Evolutionary conservation across 2,888 invertebrate genomes (phyloP).

Genomic region (Neelides folsomi): DNA sequence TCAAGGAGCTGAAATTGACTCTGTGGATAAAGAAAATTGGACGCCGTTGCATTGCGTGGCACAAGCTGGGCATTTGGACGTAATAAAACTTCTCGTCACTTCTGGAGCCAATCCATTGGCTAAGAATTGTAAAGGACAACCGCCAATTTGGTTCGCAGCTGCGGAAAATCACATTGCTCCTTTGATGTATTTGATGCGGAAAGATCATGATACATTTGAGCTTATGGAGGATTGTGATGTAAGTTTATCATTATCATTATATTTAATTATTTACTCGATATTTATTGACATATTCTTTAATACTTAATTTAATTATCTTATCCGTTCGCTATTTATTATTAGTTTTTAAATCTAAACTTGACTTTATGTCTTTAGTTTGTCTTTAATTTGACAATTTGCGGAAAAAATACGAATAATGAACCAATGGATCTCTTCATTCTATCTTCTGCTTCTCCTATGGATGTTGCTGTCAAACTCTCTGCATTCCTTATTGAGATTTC

Average conservation of each 20-base stretch:
- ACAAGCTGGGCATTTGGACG: constrained; percentile 82
- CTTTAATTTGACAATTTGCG: constrained; percentile 94
- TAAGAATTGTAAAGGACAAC: constrained; percentile 88
- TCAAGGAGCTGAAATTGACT: constrained; percentile 96
- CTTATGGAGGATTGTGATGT: constrained; percentile 72
- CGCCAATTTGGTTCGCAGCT: constrained; percentile 96
- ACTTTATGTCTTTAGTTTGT: constrained; percentile 52
- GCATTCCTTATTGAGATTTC: not conserved
- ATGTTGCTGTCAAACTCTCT: constrained; percentile 74
- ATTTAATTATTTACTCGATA: no score
- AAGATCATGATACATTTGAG: constrained; percentile 90
- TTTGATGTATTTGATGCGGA: constrained; percentile 82
- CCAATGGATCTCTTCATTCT: constrained; percentile 94
- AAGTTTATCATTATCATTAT: not conserved
- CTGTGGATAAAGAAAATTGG: constrained; percentile 81
- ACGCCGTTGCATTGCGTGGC: constrained; percentile 87
- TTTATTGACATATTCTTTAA: no score
- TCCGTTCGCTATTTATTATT: no score
- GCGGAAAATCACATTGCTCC: constrained; percentile 93
- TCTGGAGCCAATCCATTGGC: constrained; percentile 89
- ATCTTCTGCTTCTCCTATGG: constrained; percentile 97
- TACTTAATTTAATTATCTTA: no score
- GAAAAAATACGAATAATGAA: constrained; percentile 84
- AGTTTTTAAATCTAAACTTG: constrained; percentile 2
- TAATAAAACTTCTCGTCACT: constrained; percentile 83